A percentile compares a stretch with the other conserved stretches of the same genome.
Evolutionary conservation across 2,888 invertebrate genomes (phyloP).

Genomic region (Hermodice carunculata): DNA sequence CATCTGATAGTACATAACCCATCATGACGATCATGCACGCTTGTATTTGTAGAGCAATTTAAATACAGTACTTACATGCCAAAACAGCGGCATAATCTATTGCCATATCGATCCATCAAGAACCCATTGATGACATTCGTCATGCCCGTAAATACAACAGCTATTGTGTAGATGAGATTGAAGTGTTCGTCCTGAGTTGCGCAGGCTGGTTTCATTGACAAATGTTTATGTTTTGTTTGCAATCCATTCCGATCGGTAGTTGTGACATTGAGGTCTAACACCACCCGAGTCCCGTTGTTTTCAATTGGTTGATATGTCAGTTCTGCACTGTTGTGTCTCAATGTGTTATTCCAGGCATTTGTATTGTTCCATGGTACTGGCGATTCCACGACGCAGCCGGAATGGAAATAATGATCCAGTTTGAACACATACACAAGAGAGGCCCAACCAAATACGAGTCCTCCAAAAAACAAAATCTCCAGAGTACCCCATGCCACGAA

Average conservation of each 20-base stretch:
- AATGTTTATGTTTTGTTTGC: neutral
- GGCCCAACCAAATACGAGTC: slow-evolving; percentile 46
- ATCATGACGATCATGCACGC: too few species aligned
- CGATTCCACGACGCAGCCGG: too few species aligned
- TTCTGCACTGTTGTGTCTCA: too few species aligned
- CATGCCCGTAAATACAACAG: slow-evolving; percentile 40
- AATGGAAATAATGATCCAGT: slow-evolving; percentile 37
- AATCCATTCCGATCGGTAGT: neutral
- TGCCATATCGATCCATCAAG: slow-evolving; percentile 42
- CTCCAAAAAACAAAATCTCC: slow-evolving; percentile 43
- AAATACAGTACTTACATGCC: slow-evolving; percentile 38
- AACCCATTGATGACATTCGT: slow-evolving; percentile 38
- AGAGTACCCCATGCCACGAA: slow-evolving; percentile 39
- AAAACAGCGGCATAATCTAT: slow-evolving; percentile 35
- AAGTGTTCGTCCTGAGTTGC: slow-evolving; percentile 38
- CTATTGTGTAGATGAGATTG: slow-evolving; percentile 41
- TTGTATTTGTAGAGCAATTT: too few species aligned
- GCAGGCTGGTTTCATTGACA: slow-evolving; percentile 14
- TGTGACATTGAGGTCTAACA: neutral
- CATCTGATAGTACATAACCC: too few species aligned
- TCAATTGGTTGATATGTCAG: too few species aligned
- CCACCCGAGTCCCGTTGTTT: too few species aligned
- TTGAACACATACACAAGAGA: slow-evolving; percentile 46
- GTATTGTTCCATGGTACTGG: too few species aligned
- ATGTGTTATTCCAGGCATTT: too few species aligned